phyloP scores from a whole-genome alignment of 2,113 vertebrate species.

The Pelodiscus sinensis region DNA sequence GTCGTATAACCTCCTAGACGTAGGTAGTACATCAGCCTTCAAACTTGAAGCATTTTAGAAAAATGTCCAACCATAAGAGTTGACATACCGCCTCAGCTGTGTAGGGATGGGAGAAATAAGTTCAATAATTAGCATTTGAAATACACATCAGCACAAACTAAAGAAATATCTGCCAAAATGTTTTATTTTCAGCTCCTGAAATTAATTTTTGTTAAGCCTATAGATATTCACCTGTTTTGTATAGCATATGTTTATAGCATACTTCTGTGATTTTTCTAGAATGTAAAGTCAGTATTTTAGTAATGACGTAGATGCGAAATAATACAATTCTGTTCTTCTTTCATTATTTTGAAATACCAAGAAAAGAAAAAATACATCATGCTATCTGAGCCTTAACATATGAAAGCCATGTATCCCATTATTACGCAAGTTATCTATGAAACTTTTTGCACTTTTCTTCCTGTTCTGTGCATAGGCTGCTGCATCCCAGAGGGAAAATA shows the following conservation, averaged over 20 bases:
- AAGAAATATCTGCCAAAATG: neutral
- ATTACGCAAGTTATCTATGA: neutral
- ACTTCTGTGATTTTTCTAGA: neutral
- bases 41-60: neutral
- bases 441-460: neutral
- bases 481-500: neutral
- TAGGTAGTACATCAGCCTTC: neutral
- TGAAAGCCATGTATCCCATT: neutral
- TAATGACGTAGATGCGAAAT: neutral
- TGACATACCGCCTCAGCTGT: neutral
- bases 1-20: neutral
- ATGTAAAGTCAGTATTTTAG: neutral
- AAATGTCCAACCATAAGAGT: neutral
- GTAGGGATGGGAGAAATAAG: neutral
- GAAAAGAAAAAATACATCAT: neutral
- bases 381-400: neutral
- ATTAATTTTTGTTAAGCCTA: neutral
- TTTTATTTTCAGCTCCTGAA: neutral
- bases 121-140: neutral
- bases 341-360: neutral
- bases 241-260: neutral
- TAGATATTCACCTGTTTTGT: neutral
- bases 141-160: neutral
- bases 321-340: neutral
- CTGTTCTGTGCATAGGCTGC: neutral